Evolutionary conservation across 2,113 vertebrate genomes (phyloP).

Genomic region (Menura novaehollandiae): DNA sequence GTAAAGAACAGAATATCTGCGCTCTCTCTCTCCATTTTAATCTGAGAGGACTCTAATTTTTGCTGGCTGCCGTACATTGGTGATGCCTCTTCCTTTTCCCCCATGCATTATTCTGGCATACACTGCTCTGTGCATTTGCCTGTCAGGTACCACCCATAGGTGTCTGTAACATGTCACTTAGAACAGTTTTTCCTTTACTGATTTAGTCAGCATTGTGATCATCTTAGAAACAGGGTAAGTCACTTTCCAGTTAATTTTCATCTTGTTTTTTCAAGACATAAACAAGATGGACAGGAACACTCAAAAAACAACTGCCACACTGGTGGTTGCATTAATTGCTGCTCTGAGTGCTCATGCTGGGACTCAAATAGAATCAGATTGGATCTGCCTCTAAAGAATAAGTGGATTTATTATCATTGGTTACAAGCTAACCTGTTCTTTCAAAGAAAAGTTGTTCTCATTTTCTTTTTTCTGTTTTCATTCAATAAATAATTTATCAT

Average conservation of each 20-base stretch:
- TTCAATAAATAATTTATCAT: slow-evolving; percentile 27
- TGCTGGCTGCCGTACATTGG: neutral
- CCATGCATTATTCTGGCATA: rapidly evolving
- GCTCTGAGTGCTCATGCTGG: slow-evolving; percentile 48
- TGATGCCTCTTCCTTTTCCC: neutral
- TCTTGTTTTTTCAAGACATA: neutral
- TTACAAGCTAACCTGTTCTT: neutral
- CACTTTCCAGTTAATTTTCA: neutral
- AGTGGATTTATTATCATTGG: slow-evolving; percentile 42
- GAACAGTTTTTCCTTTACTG: neutral
- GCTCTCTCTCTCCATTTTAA: neutral
- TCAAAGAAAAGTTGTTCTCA: neutral
- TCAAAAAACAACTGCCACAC: slow-evolving; percentile 44
- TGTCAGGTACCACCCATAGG: neutral
- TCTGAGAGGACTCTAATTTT: neutral
- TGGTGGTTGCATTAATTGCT: slow-evolving; percentile 53
- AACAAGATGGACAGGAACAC: neutral
- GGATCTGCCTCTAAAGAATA: slow-evolving; percentile 63
- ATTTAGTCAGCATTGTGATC: neutral
- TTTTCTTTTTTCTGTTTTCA: slow-evolving; percentile 8
- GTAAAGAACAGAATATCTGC: neutral
- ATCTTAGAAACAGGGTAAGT: neutral
- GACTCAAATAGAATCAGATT: slow-evolving; percentile 50
- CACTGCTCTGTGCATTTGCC: neutral
- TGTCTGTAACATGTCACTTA: neutral